Conservation (phyloP, 2,113 vertebrate genomes). For the Lagopus muta region DNA sequence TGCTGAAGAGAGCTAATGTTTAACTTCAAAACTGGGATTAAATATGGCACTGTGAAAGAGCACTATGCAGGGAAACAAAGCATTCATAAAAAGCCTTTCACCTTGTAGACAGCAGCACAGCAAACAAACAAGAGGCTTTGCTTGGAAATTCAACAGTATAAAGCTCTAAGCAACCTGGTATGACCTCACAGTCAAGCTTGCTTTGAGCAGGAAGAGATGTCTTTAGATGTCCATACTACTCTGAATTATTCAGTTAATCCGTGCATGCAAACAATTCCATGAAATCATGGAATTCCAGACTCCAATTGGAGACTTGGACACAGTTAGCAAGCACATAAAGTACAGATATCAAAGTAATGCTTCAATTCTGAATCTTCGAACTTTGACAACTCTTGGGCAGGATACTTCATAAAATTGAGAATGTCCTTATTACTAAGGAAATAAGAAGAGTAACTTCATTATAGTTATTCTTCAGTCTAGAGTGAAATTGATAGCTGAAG, state of each 20-base stretch:
- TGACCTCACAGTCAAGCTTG: background rate
- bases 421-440: background rate
- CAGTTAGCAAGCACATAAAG: background rate
- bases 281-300: fast-evolving
- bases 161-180: background rate
- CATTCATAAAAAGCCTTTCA: background rate
- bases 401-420: background rate
- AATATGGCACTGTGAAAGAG: background rate
- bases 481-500: background rate
- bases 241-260: background rate
- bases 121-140: background rate
- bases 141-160: background rate
- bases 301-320: background rate
- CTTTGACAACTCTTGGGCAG: background rate
- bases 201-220: background rate
- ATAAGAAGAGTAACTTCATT: background rate
- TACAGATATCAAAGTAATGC: background rate
- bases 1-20: background rate
- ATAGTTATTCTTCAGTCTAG: background rate
- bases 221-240: background rate
- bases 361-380: background rate
- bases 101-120: background rate
- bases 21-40: background rate
- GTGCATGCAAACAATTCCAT: background rate
- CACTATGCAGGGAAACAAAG: background rate